phyloP scores from a whole-genome alignment of 92 coral and sea anemone species.

The Actinernus sp. region DNA sequence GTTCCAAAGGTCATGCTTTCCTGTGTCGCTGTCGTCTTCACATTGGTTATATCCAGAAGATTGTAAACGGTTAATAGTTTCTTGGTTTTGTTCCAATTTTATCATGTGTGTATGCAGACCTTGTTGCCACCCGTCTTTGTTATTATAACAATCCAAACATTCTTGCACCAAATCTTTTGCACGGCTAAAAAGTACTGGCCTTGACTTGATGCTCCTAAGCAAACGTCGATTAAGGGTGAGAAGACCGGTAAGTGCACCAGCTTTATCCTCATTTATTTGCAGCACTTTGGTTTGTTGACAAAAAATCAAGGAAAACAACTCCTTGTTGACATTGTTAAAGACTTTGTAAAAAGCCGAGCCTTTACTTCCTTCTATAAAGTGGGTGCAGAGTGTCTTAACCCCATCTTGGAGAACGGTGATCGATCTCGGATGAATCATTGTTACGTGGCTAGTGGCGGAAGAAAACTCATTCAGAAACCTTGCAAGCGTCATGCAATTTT shows the following conservation, averaged over 20 bases:
- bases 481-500: slow-evolving; percentile 47
- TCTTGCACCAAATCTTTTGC: slow-evolving; percentile 6
- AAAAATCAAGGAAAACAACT: slow-evolving; percentile 9
- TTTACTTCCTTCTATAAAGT: too few relatives aligned
- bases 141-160: too few relatives aligned
- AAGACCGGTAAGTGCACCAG: too few relatives aligned
- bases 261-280: neutral
- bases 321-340: slow-evolving; percentile 2
- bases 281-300: neutral
- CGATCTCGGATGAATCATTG: too few relatives aligned
- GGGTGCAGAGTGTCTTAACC: too few relatives aligned
- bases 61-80: slow-evolving; percentile 56
- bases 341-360: slow-evolving; percentile 18
- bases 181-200: slow-evolving; percentile 9
- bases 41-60: slow-evolving; percentile 57
- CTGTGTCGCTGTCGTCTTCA: too few relatives aligned
- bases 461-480: slow-evolving; percentile 62
- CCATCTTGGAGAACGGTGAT: too few relatives aligned
- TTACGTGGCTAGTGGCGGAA: slow-evolving; percentile 2
- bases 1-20: slow-evolving; percentile 69
- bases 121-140: too few relatives aligned
- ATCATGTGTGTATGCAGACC: slow-evolving; percentile 19
- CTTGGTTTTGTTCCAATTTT: slow-evolving; percentile 48
- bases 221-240: slow-evolving; percentile 12
- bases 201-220: slow-evolving; percentile 4